A percentile compares a stretch with the other conserved stretches of the same genome.
These are phyloP conservation scores for Aphelocoma californica DNA, from an alignment of 2,797 vertebrate genomes.

Conservation along the genomic window DNA sequence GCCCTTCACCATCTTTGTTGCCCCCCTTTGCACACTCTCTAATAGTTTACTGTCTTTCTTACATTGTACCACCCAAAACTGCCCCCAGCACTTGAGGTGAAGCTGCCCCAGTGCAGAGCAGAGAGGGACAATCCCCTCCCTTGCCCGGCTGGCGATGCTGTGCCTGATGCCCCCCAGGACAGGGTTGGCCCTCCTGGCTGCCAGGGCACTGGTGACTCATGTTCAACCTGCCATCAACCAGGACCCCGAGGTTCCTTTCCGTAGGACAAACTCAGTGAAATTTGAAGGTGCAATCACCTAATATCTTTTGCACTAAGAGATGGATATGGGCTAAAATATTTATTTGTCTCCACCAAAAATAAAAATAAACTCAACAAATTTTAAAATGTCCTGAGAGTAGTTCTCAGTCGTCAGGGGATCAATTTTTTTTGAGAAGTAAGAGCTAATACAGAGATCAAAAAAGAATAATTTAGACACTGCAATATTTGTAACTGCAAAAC, in stretches of 20 bases:
- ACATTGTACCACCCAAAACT: fast-evolving
- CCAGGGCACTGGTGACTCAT: background rate
- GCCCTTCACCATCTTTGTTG: background rate
- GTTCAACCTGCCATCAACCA: background rate
- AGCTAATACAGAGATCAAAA: background rate
- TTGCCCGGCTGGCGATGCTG: fast-evolving
- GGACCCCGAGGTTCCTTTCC: background rate
- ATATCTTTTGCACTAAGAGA: background rate
- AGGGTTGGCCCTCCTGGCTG: background rate
- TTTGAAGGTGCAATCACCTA: background rate
- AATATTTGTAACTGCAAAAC: background rate
- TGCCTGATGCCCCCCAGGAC: background rate
- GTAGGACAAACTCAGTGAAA: background rate
- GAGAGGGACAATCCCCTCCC: background rate
- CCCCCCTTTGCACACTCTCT: background rate
- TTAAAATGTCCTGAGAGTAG: background rate
- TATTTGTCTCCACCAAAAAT: background rate
- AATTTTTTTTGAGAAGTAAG: background rate
- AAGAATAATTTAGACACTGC: background rate
- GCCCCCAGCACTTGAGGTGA: background rate
- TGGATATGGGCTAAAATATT: background rate
- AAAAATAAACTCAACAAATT: background rate
- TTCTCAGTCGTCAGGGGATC: background rate
- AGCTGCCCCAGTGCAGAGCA: fast-evolving
- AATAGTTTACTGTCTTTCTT: fast-evolving